phyloP scores from a whole-genome alignment of 2,888 invertebrate species.

The Panorpa germanica region DNA sequence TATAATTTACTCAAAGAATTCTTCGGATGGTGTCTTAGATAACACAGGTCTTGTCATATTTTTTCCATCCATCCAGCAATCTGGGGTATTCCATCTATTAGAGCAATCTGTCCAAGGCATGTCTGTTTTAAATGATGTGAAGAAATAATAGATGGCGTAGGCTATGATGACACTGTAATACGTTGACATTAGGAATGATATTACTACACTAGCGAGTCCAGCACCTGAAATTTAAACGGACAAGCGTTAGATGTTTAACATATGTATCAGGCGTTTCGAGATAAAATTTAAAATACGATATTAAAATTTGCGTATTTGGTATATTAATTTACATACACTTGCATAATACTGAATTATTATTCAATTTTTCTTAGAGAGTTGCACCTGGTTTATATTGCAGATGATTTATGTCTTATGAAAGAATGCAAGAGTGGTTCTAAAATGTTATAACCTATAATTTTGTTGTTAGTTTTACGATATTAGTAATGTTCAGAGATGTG shows the following conservation, averaged over 20 bases:
- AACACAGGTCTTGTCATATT: slow-evolving; percentile 48
- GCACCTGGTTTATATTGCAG: no score
- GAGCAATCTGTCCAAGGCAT: slow-evolving; percentile 82
- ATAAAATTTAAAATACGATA: no score
- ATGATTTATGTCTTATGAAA: no score
- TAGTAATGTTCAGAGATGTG: no score
- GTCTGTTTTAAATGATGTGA: slow-evolving; percentile 70
- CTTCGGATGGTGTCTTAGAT: slow-evolving; percentile 73
- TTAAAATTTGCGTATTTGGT: slow-evolving; percentile 60
- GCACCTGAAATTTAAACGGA: slow-evolving; percentile 51
- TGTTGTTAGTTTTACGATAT: no score
- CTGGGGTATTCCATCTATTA: slow-evolving; percentile 58
- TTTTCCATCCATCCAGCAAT: slow-evolving; percentile 61
- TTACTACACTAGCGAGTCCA: slow-evolving; percentile 82
- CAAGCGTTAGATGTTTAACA: no score
- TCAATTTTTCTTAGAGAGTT: no score
- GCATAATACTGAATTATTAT: no score
- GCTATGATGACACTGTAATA: slow-evolving; percentile 93
- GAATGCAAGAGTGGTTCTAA: no score
- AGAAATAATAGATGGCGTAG: slow-evolving; percentile 85
- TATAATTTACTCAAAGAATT: slow-evolving; percentile 71
- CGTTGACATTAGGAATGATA: slow-evolving; percentile 87
- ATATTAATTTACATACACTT: no score
- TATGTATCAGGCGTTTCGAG: no score
- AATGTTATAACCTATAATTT: no score